Evolutionary conservation across 2,113 vertebrate genomes (phyloP).

Genomic region (Catharus bicknelli): DNA sequence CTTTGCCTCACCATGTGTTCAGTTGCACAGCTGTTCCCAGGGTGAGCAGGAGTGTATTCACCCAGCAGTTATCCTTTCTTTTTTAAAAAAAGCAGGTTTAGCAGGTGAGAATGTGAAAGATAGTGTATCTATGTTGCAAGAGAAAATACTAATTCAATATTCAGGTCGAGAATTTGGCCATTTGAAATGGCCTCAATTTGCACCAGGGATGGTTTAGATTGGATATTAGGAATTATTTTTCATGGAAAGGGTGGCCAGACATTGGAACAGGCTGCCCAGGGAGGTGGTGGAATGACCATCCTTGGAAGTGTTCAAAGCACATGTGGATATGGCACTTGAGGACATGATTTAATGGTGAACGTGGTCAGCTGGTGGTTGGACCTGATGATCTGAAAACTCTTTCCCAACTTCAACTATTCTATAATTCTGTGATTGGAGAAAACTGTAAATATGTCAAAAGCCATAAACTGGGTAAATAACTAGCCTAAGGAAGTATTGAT

Average conservation of each 20-base stretch:
- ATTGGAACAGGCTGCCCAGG: not conserved
- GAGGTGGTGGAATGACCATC: not conserved
- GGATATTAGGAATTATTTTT: not conserved
- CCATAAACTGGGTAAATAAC: not conserved
- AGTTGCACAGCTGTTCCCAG: not conserved
- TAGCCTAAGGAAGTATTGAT: not conserved
- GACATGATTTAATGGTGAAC: not conserved
- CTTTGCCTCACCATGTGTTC: not conserved
- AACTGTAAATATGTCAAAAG: not conserved
- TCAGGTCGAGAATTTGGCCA: accelerated
- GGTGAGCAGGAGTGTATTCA: not conserved
- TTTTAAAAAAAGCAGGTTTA: not conserved
- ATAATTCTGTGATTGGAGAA: not conserved
- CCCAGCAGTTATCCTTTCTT: not conserved
- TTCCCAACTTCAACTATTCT: not conserved
- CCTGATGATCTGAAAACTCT: not conserved
- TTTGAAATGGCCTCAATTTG: not conserved
- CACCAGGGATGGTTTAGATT: not conserved
- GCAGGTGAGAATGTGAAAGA: not conserved
- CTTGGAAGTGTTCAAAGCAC: not conserved
- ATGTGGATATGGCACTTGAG: not conserved
- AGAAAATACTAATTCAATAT: not conserved
- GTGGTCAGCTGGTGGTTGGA: not conserved
- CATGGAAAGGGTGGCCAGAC: too few relatives aligned
- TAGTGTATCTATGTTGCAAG: not conserved